A percentile compares a stretch with the other conserved stretches of the same genome.
These are phyloP conservation scores for Heliconius erato DNA, from an alignment of 2,888 invertebrate species.

Conservation along the genomic window DNA sequence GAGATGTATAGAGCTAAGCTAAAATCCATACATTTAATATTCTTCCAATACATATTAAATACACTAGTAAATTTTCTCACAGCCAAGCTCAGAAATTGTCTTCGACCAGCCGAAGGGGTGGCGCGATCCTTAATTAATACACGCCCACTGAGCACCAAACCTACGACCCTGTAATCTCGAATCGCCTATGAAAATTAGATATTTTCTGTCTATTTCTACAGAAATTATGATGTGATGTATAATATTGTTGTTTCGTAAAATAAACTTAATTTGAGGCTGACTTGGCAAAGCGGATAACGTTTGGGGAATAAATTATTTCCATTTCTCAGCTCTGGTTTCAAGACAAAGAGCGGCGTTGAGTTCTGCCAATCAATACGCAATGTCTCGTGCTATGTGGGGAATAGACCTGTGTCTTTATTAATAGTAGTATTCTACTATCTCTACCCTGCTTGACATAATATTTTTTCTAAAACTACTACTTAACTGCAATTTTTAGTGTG, in stretches of 20 bases:
- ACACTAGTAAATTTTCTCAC: conserved; percentile 13
- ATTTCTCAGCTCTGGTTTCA: no score
- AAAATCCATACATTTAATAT: neutral
- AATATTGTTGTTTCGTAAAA: neutral
- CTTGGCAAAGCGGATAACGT: neutral
- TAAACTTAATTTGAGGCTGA: neutral
- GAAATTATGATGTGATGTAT: neutral
- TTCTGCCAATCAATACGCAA: no score
- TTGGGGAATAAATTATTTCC: neutral
- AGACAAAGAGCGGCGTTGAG: no score
- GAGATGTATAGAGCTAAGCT: no score
- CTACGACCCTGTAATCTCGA: conserved; percentile 53
- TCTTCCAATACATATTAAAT: neutral
- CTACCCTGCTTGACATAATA: no score
- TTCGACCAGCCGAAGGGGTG: conserved; percentile 58
- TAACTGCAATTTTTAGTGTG: no score
- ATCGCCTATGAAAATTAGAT: conserved; percentile 3
- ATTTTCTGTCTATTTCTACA: neutral
- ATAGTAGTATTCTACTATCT: no score
- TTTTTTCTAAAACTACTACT: no score
- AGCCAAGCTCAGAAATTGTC: conserved; percentile 26
- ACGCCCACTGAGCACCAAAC: conserved; percentile 67
- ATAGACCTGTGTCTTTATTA: no score
- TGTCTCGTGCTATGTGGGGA: no score
- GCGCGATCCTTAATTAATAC: conserved; percentile 73